A percentile compares a stretch with the other conserved stretches of the same genome.
Conservation (phyloP, 2,113 vertebrate species). For the Coptodon rendalli region DNA sequence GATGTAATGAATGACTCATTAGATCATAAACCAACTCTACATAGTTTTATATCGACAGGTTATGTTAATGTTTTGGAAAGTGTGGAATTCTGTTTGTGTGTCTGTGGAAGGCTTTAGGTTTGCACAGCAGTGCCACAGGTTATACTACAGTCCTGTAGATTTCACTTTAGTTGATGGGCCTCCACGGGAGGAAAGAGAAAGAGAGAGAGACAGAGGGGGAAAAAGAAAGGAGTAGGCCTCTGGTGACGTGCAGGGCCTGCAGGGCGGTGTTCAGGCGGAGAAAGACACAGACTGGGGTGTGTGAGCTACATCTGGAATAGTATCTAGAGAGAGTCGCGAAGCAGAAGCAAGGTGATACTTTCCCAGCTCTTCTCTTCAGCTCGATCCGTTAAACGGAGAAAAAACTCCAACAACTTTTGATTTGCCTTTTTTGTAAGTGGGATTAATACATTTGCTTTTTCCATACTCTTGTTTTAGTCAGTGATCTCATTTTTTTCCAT, state of each 20-base stretch:
- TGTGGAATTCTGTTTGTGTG: not conserved
- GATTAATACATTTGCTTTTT: not conserved
- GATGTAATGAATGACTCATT: not conserved
- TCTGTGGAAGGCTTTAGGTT: not conserved
- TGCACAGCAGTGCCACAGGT: not conserved
- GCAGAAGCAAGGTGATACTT: constrained; percentile 32
- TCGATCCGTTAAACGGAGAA: constrained; percentile 13
- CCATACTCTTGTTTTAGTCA: not conserved
- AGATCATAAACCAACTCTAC: not conserved
- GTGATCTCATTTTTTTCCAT: not conserved
- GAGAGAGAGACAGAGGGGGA: not conserved
- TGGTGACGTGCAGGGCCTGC: constrained; percentile 69
- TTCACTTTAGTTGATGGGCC: constrained; percentile 17
- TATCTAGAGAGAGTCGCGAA: constrained; percentile 54
- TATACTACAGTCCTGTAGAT: not conserved
- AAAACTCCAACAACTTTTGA: not conserved
- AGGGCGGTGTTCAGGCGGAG: constrained; percentile 74
- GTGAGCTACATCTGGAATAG: constrained; percentile 75
- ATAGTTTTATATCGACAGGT: not conserved
- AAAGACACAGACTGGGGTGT: constrained; percentile 57
- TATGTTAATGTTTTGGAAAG: not conserved
- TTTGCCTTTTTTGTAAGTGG: constrained; percentile 65
- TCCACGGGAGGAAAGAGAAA: not conserved
- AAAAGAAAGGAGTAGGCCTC: not conserved
- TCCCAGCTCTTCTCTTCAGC: constrained; percentile 30